Evolutionary conservation across 2,888 invertebrate genomes (phyloP).

Genomic region (Cryptops parisi): DNA sequence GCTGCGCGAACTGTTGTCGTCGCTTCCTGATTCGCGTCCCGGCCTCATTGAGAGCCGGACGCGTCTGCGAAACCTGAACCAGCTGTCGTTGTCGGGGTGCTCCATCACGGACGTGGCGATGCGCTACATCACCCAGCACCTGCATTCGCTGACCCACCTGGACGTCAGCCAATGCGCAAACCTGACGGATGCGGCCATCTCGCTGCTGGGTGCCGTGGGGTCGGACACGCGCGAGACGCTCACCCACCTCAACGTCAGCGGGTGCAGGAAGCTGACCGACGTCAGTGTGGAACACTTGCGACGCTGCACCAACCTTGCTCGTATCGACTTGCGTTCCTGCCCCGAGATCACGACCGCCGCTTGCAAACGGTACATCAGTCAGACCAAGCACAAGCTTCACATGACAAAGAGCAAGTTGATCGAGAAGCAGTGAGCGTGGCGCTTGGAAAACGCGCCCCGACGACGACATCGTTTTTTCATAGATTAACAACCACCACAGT

Average conservation of each 20-base stretch:
- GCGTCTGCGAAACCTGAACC: conserved; percentile 57
- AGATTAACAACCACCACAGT: too few species aligned
- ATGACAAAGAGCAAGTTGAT: conserved; percentile 21
- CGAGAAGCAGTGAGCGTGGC: conserved; percentile 17
- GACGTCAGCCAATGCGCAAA: conserved; percentile 75
- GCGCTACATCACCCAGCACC: conserved; percentile 31
- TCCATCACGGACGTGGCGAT: conserved; percentile 80
- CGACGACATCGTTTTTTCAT: too few species aligned
- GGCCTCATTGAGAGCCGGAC: conserved; percentile 53
- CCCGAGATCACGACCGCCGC: conserved; percentile 22
- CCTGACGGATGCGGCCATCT: conserved; percentile 78
- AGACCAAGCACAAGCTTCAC: conserved; percentile 19
- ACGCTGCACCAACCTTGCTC: conserved; percentile 24
- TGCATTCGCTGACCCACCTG: conserved; percentile 45
- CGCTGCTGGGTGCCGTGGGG: conserved; percentile 62
- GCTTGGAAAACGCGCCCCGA: too few species aligned
- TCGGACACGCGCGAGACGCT: conserved; percentile 47
- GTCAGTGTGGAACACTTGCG: conserved; percentile 55
- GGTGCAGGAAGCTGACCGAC: conserved; percentile 68
- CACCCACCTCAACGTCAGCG: conserved; percentile 59
- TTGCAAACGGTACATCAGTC: conserved; percentile 22
- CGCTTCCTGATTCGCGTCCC: conserved; percentile 71
- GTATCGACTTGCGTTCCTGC: conserved; percentile 24
- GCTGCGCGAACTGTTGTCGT: conserved; percentile 67
- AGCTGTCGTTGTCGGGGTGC: conserved; percentile 65